Evolutionary conservation across 2,797 vertebrate genomes (phyloP), one percentile per base, ranked within the genome.

Genomic region (Muraenolepis orangiensis): DNA sequence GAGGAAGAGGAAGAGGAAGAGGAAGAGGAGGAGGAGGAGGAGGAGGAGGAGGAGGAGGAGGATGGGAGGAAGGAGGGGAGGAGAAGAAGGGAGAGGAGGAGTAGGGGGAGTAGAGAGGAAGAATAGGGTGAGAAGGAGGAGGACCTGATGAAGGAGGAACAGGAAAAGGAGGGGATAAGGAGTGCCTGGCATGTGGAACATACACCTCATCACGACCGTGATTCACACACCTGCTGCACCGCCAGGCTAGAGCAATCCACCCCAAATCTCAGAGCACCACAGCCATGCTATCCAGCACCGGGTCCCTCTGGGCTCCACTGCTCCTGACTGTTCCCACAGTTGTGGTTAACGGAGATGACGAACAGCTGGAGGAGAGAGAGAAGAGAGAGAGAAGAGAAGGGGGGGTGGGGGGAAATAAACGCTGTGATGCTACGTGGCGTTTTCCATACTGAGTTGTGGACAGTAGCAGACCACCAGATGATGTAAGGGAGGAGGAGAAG

Each of bases 331-430:
- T 77, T 82, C 86, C 86, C 85, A 83, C 88, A 92, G 81, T 78
- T 72, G 68, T 66, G 28, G 73, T 66, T 85, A 82, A 82, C 83
- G 83, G 87, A 94, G 91, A 91, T 88, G 88, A 90, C 77, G 88
- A 94, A 96, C 88, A 96, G 94, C 95, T 96, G 95, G 94, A 94
- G 90, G 90, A 87, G 87, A 79, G 82, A 90, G 90, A 87, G 87
- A 79, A 81, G 75, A 51, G 16, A 51, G 57, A 82, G 78, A 73
- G 70, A 28, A 34, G 28, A 10, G 28, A n/a, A n/a, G 87, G 86
- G 84, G 90, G 82, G 75, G 76, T 80, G 72, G 34, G 82, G 82
- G 86, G 68, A 31, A 77, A 79, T 82, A 78, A 79, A 79, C 74
- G 78, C 67, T 82, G 75, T 76, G 11, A 72, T 91, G 92, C 91